Evolutionary conservation across 1,140 invertebrate genomes (phyloP).

Genomic region (Drosophila nebulosa): DNA sequence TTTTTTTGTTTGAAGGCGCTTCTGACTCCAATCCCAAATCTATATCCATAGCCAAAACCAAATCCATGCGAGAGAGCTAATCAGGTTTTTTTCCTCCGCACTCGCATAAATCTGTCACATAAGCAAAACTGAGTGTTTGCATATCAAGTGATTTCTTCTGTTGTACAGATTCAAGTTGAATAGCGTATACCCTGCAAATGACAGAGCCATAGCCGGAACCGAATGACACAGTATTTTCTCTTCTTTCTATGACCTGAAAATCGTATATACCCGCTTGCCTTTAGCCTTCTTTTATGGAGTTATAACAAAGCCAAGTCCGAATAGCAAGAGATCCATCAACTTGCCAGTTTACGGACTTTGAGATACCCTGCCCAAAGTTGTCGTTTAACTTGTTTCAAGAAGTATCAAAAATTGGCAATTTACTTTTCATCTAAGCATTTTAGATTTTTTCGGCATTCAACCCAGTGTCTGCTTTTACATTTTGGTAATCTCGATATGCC

Average conservation of each 20-base stretch:
- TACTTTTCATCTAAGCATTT: too few relatives aligned
- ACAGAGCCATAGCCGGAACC: background rate
- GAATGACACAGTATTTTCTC: too few relatives aligned
- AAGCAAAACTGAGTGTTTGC: constrained; percentile 11
- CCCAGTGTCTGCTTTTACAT: too few relatives aligned
- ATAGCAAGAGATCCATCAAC: background rate
- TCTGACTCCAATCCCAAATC: background rate
- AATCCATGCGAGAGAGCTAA: constrained; percentile 24
- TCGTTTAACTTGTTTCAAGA: too few relatives aligned
- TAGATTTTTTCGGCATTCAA: too few relatives aligned
- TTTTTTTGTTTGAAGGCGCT: background rate
- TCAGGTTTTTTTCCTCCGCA: constrained; percentile 12
- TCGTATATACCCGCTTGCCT: background rate
- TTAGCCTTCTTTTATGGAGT: background rate
- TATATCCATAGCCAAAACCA: background rate
- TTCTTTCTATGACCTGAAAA: background rate
- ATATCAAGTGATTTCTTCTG: constrained; percentile 57
- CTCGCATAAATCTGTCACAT: background rate
- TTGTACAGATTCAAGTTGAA: background rate
- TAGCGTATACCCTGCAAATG: background rate
- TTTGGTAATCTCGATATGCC: background rate
- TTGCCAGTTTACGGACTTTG: background rate
- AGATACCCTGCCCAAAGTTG: background rate
- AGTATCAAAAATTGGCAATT: too few relatives aligned
- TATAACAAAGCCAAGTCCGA: background rate